Base-by-base conservation (phyloP, 2,797 vertebrate genomes). In the Bradypodion ventrale region DNA sequence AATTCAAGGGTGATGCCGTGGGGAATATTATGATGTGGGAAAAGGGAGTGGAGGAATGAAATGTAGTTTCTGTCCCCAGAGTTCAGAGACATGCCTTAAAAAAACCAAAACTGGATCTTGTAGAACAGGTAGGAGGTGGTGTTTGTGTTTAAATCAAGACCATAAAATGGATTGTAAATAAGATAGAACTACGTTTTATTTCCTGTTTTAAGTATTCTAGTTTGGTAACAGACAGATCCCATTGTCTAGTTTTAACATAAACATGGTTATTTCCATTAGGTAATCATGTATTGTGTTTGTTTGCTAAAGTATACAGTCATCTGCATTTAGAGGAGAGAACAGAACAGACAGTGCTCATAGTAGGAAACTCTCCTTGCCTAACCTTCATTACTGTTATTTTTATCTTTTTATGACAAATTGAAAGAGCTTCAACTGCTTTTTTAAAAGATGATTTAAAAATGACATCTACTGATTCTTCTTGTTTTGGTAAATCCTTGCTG, bases 331-430 rank as follows among this genome's bases (percentile, higher is more conserved):
- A 63, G n/a, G 46, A 44, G 73, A 87, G 85, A 44, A 84, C 29
- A 70, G 62, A 78, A 29, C 65, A 59, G 84, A 65, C 84, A 63
- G 91, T 83, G 89, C 84, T 92, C 94, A 92, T 92, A 94, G 65
- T 74, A 88, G 84, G 89, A 93, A 90, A 89, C 83, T 94, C 92
- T 94, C 92, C 88, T 88, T 92, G 90, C 92, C 89, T 93, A 91
- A 93, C 90, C 86, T 92, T 93, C 92, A 89, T 87, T 59, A 9
- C 62, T 23, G 27, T 46, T 65, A 32, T 40, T 16, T 42, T 76
- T 74, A 0, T 84, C 78, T 63, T 74, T 40, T n/a, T 70, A 19
- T 27, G 60, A 46, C 37, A 70, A 40, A 63, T 32, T 75, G 25
- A 72, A 69, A 35, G 62, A 23, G 69, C 66, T 37, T 52, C 37